A percentile compares a stretch with the other conserved stretches of the same genome.
Evolutionary conservation across 2,113 vertebrate species (phyloP).

Genomic region (Puma concolor): DNA sequence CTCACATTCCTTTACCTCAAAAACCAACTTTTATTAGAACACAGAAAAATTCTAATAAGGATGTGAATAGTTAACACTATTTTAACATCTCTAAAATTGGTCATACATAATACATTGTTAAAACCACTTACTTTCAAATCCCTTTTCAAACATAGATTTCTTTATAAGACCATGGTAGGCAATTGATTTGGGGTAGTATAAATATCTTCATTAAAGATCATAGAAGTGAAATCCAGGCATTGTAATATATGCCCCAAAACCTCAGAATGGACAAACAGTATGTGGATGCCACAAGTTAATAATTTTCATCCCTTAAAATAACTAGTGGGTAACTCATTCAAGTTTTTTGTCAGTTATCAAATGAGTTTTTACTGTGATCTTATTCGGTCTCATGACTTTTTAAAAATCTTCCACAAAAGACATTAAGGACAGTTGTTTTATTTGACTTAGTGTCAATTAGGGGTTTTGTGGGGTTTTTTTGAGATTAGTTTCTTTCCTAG

Average conservation of each 20-base stretch:
- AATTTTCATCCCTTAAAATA: background rate
- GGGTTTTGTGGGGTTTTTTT: background rate
- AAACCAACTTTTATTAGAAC: background rate
- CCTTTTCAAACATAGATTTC: background rate
- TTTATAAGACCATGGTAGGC: background rate
- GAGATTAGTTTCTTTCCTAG: constrained; percentile 67
- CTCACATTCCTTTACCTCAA: background rate
- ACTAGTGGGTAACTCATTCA: background rate
- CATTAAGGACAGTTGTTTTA: constrained; percentile 28
- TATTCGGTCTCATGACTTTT: background rate
- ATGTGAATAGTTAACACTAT: background rate
- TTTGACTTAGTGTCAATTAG: constrained; percentile 60
- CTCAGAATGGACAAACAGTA: background rate
- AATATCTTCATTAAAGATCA: background rate
- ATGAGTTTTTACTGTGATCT: background rate
- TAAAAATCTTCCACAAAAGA: background rate
- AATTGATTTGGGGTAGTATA: background rate
- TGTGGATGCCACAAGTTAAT: background rate
- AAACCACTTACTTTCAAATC: background rate
- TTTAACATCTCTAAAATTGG: background rate
- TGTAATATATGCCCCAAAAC: background rate
- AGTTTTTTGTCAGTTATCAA: background rate
- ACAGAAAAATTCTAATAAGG: background rate
- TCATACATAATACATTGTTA: background rate
- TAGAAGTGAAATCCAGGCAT: background rate